Conservation (phyloP, 1,140 invertebrate species). For the Eurosta solidaginis region DNA sequence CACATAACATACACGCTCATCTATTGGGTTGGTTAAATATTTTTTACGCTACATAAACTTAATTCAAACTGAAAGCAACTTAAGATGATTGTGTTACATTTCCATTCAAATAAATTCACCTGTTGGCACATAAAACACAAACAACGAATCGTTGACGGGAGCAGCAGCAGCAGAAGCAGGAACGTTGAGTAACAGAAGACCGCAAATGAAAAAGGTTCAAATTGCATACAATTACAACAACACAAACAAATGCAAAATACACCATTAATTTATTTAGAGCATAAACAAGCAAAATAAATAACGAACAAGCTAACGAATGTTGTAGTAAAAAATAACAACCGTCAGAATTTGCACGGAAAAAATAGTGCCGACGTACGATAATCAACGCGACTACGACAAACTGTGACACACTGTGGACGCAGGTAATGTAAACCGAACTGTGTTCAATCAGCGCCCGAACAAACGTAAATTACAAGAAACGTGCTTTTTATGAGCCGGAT, state of each 20-base stretch:
- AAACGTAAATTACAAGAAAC: neutral
- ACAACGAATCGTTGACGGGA: neutral
- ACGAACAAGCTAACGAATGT: neutral
- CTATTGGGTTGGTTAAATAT: neutral
- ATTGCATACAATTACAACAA: slow-evolving; percentile 4
- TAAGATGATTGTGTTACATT: neutral
- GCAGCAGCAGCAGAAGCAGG: neutral
- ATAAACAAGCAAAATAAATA: neutral
- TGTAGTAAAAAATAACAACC: too few relatives aligned
- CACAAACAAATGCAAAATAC: neutral
- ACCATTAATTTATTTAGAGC: neutral
- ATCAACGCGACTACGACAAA: neutral
- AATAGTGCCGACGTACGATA: neutral
- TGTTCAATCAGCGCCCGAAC: neutral
- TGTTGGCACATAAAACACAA: neutral
- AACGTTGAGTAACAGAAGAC: too few relatives aligned
- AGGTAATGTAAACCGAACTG: neutral
- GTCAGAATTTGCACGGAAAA: neutral
- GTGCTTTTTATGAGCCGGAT: neutral
- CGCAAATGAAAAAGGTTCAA: neutral
- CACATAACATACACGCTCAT: neutral
- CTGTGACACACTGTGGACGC: neutral
- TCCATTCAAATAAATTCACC: slow-evolving; percentile 15
- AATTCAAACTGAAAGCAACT: neutral
- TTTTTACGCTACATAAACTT: neutral